Evolutionary conservation across 2,113 vertebrate genomes (phyloP), one percentile per base, ranked within the genome.

Genomic region (Phrynosoma blainvillii): DNA sequence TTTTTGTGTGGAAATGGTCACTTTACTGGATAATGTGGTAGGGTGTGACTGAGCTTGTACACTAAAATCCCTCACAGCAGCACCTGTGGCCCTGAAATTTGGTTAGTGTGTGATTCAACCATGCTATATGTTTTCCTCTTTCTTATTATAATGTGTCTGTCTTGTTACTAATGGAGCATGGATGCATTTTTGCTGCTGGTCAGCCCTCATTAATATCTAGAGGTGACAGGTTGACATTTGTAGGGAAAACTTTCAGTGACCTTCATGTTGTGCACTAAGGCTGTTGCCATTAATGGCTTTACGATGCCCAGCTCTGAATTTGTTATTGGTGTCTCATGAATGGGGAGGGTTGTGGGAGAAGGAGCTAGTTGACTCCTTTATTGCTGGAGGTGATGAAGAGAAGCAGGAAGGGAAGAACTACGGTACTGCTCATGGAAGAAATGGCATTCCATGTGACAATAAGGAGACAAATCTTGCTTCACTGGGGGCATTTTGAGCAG

Each of bases 151-250:
- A 89, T 0, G 0, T 90, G 73, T 84, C 84, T 94, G 82, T 92
- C 87, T 92, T 93, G 89, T 95, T 95, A 92, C 92, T 93, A 94
- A 95, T 93, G 93, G 93, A 93, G 88, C 93, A 93, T 95, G 91
- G 92, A 92, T 93, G 94, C 93, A 92, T 95, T 95, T 93, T 94
- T 92, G 93, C 93, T 94, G 90, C 92, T 95, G 94, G 93, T 95
- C 91, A 94, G 87, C 93, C 91, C 93, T 96, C 95, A 93, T 95
- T 96, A 95, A 95, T 94, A 93, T 94, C 94, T 87, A 87, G 92
- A 93, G 91, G 91, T 94, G 94, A 93, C 93, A 95, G 92, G 93
- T 87, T 95, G 94, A 95, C 94, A 93, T 95, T 96, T 94, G 91
- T 93, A 94, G 91, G 89, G 91, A 92, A 94, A 92, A 88, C 89